Evolutionary conservation across 1,140 invertebrate genomes (phyloP).

Genomic region (Atta colombica): DNA sequence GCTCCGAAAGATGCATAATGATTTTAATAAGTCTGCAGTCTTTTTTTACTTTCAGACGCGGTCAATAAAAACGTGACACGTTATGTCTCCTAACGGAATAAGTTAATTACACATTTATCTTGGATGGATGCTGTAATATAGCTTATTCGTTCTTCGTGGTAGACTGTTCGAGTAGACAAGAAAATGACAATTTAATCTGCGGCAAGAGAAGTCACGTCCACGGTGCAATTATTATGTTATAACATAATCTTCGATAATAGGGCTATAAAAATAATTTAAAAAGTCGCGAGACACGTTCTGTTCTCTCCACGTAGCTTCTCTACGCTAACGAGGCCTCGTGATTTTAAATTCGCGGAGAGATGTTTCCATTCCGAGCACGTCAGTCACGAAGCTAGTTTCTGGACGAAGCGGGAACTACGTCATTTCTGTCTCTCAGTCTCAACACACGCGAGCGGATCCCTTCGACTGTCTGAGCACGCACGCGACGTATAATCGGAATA

Average conservation of each 20-base stretch:
- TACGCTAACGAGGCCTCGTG: conserved; percentile 34
- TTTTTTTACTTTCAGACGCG: background rate
- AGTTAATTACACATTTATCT: background rate
- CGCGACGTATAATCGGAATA: conserved; percentile 58
- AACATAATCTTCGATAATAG: background rate
- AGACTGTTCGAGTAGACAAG: background rate
- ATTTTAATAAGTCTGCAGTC: background rate
- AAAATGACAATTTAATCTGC: background rate
- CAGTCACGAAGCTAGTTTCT: conserved; percentile 31
- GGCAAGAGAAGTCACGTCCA: background rate
- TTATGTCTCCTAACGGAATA: background rate
- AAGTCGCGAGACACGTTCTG: background rate
- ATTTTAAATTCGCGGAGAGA: conserved; percentile 40
- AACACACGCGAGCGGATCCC: conserved; percentile 33
- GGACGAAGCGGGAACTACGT: conserved; percentile 1
- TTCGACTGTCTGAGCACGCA: conserved; percentile 57
- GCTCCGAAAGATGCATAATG: background rate
- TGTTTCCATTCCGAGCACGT: conserved; percentile 45
- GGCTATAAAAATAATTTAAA: background rate
- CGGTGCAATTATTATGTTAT: conserved; percentile 1
- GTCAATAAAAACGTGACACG: background rate
- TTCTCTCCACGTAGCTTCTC: background rate
- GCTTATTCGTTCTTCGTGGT: background rate
- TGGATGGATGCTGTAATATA: background rate
- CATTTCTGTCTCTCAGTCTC: conserved; percentile 18